phyloP scores from a whole-genome alignment of 2,888 invertebrate genomes.

The Steinernema hermaphroditum region DNA sequence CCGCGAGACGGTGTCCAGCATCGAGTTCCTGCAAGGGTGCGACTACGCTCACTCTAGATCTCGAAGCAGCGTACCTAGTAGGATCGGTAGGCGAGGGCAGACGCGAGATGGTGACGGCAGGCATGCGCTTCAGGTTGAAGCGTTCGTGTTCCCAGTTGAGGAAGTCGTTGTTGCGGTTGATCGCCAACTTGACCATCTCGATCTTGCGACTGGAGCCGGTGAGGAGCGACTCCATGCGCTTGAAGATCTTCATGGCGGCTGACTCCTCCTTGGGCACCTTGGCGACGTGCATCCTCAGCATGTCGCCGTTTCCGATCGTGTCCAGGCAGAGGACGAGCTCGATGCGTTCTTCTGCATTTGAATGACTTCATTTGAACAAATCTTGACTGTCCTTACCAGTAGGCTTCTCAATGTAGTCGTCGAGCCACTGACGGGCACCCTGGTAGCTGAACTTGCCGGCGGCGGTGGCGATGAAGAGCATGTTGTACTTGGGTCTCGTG shows the following conservation, averaged over 20 bases:
- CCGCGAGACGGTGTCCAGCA: slow-evolving; percentile 40
- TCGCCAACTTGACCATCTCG: slow-evolving; percentile 80
- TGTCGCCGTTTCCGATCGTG: slow-evolving; percentile 47
- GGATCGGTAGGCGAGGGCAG: slow-evolving; percentile 69
- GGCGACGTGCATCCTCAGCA: slow-evolving; percentile 87
- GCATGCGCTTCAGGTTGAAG: slow-evolving; percentile 86
- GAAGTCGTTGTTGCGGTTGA: slow-evolving; percentile 87
- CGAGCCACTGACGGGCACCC: slow-evolving; percentile 92
- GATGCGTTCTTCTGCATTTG: slow-evolving; percentile 53
- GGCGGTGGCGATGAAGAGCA: slow-evolving; percentile 83
- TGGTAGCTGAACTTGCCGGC: slow-evolving; percentile 91
- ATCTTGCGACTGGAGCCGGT: slow-evolving; percentile 40
- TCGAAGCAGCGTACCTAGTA: too few relatives aligned
- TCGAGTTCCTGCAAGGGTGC: slow-evolving; percentile 37
- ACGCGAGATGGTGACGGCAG: slow-evolving; percentile 87
- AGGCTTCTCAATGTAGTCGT: slow-evolving; percentile 79
- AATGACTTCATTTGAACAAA: background rate
- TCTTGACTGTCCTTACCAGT: slow-evolving; percentile 33
- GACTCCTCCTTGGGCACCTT: slow-evolving; percentile 86
- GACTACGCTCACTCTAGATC: too few relatives aligned
- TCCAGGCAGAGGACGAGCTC: slow-evolving; percentile 61
- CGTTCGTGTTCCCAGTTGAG: slow-evolving; percentile 94
- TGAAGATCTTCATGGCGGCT: slow-evolving; percentile 70
- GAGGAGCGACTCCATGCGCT: slow-evolving; percentile 42
- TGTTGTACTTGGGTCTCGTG: slow-evolving; percentile 56